Base-by-base conservation (phyloP, 2,113 vertebrate genomes). In the Suncus etruscus region DNA sequence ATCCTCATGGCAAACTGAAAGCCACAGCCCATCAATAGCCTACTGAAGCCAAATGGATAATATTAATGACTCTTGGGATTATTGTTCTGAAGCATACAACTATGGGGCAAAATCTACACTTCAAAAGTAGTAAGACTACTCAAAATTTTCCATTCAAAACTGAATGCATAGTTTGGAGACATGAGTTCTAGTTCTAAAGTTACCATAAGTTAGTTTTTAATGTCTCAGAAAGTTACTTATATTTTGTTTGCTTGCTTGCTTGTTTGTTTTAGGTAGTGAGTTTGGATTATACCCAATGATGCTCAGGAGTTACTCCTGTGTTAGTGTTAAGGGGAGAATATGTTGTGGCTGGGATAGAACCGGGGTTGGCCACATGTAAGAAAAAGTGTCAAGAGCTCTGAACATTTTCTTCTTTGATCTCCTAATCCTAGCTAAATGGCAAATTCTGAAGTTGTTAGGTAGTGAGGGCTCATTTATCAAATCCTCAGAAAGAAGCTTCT, bases 391-490 rank as follows among this genome's bases (percentile, higher is more conserved):
- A 84, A 32, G 78, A 94, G 14, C 39, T 77, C 45, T 85, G 50
- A 75, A 86, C 11, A n/a, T 80, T 77, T 68, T 66, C 48, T 84
- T 7, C 10, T 70, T 54, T 18, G 6, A 39, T 61, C 86, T 90
- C 73, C 77, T 80, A 84, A 88, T 86, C 77, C 50, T 76, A 58
- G 89, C 31, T 72, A 81, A 91, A 75, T 68, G 85, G 66, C 20
- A 92, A 84, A 91, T 86, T 50, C 31, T 94, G 47, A 74, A 83
- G 51, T 78, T 91, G 70, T 90, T 91, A 84, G 74, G 84, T 82
- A 88, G 47, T 29, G 39, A 89, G 81, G 2, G 3, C n/a, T 89
- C 66, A 89, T 89, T 90, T 63, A 82, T 95, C 83, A 93, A 74
- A 68, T 75, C n/a, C 54, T 68, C 72, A 83, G 20, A 70, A 86